Percentiles rank a stretch among this genome's conserved stretches.
phyloP scores from a whole-genome alignment of 2,797 vertebrate genomes.

The Perodicticus potto region DNA sequence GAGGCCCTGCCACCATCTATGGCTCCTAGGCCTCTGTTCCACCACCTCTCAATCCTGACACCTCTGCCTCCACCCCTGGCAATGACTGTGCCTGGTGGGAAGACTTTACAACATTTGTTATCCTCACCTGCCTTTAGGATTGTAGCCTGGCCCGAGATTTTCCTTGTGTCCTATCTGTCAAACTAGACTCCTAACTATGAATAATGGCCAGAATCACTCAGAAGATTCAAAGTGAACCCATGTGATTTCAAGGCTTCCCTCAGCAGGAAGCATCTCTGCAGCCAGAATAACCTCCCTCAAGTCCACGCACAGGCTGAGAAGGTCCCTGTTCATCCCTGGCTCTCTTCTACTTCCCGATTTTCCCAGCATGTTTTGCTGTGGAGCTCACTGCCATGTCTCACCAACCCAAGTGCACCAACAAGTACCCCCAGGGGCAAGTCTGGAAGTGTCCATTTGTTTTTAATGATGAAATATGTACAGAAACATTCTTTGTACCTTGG shows the following conservation, averaged over 20 bases:
- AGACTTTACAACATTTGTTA: background rate
- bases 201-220: background rate
- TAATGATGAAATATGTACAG: background rate
- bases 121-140: background rate
- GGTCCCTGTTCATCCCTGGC: no score
- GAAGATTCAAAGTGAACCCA: background rate
- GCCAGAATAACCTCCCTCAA: background rate
- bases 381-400: background rate
- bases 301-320: background rate
- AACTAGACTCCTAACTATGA: background rate
- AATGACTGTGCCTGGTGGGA: background rate
- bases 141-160: background rate
- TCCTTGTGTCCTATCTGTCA: background rate
- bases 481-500: background rate
- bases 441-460: background rate
- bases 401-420: background rate
- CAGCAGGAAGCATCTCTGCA: background rate
- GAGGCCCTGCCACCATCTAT: background rate
- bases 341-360: background rate
- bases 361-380: background rate
- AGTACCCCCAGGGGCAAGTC: background rate
- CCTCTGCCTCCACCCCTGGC: background rate
- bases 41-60: background rate
- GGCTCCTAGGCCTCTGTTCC: background rate
- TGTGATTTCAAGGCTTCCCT: background rate